phyloP scores from a whole-genome alignment of 2,888 invertebrate species.

The Blomia tropicalis region DNA sequence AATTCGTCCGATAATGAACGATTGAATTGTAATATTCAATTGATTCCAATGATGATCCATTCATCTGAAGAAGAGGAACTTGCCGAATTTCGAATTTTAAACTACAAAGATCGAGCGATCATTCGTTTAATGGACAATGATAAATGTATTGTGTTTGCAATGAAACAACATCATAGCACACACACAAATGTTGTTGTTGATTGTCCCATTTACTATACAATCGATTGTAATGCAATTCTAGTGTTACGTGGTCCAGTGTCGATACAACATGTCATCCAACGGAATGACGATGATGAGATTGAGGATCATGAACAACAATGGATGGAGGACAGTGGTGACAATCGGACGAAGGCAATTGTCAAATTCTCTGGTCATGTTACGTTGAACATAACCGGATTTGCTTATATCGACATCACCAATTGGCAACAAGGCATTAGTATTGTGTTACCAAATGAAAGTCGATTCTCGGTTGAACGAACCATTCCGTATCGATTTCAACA shows the following conservation, averaged over 20 bases:
- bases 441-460: not conserved
- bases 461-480: conserved; percentile 4
- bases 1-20: not conserved
- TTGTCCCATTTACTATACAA: not conserved
- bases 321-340: not conserved
- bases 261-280: not conserved
- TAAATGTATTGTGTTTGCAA: not conserved
- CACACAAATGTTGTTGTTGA: too few relatives aligned
- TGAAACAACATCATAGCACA: not conserved
- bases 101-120: conserved; percentile 5
- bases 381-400: not conserved
- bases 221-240: not conserved
- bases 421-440: not conserved
- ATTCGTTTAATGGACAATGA: not conserved
- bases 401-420: not conserved
- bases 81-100: conserved; percentile 15
- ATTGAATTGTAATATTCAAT: not conserved
- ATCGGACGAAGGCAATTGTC: not conserved
- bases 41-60: not conserved
- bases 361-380: not conserved
- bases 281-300: not conserved
- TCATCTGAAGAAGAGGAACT: not conserved
- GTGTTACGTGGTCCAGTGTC: conserved; percentile 1
- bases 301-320: not conserved
- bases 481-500: conserved; percentile 1